Evolutionary conservation across 1,140 invertebrate genomes (phyloP).

Genomic region (Drosophila grimshawi): DNA sequence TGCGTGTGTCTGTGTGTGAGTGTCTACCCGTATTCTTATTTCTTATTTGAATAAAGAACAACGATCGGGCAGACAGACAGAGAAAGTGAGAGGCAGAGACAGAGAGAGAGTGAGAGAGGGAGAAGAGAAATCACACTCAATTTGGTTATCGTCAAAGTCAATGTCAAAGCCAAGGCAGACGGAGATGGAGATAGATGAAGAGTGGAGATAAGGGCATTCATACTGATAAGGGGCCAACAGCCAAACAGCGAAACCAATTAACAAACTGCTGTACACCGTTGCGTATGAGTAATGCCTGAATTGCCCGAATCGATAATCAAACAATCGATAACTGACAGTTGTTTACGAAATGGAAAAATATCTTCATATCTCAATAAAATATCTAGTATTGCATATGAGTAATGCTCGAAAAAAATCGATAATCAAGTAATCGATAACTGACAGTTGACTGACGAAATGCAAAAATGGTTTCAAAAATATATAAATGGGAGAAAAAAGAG

Average conservation of each 20-base stretch:
- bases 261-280: constrained; percentile 38
- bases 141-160: constrained; percentile 75
- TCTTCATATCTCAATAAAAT: background rate
- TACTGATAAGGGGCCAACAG: constrained; percentile 9
- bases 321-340: constrained; percentile 1
- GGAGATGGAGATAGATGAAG: background rate
- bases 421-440: too few relatives aligned
- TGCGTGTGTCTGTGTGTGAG: background rate
- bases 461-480: too few relatives aligned
- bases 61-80: background rate
- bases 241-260: constrained; percentile 31
- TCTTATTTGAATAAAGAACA: constrained; percentile 60
- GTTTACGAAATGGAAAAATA: background rate
- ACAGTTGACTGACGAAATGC: too few relatives aligned
- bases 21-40: constrained; percentile 53
- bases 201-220: background rate
- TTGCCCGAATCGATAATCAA: background rate
- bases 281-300: constrained; percentile 66
- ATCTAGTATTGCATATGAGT: too few relatives aligned
- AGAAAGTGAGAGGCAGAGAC: background rate
- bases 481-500: too few relatives aligned
- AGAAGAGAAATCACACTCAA: constrained; percentile 36
- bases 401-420: too few relatives aligned
- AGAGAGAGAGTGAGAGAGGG: constrained; percentile 2
- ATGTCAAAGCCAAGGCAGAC: constrained; percentile 65